phyloP scores from a whole-genome alignment of 2,113 vertebrate genomes.

The Actenoides lindsayi region DNA sequence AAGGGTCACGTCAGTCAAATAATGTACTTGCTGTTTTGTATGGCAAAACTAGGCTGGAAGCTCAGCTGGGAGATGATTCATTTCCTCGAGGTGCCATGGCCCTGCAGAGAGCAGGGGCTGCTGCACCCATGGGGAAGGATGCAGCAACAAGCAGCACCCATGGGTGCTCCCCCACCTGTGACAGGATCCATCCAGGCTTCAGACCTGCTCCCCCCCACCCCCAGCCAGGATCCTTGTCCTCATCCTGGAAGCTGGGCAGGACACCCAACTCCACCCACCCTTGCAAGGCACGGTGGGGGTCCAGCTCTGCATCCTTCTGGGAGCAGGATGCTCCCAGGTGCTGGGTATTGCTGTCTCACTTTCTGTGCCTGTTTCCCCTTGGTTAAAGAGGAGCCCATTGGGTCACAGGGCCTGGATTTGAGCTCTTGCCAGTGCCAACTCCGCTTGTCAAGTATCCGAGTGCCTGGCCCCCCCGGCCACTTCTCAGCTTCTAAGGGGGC shows the following conservation, averaged over 20 bases:
- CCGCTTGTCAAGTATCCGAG: fast-evolving
- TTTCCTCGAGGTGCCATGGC: not conserved
- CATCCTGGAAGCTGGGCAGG: not conserved
- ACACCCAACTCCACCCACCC: not conserved
- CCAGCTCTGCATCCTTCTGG: not conserved
- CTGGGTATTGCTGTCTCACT: not conserved
- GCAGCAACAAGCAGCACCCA: not conserved
- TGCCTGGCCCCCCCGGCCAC: not conserved
- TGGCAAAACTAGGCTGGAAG: not conserved
- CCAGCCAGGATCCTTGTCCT: not conserved
- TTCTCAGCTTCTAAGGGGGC: not conserved
- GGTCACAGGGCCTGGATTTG: not conserved
- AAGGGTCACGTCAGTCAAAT: not conserved
- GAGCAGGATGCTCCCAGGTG: not conserved
- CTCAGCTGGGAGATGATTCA: not conserved
- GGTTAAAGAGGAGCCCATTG: not conserved
- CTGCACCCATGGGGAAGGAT: not conserved
- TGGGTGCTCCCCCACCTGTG: not conserved
- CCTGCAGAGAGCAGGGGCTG: not conserved
- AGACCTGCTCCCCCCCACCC: too few species aligned
- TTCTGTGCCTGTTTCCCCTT: not conserved
- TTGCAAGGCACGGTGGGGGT: not conserved
- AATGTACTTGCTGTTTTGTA: not conserved
- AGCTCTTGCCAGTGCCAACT: not conserved
- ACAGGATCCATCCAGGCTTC: not conserved